Evolutionary conservation across 2,888 invertebrate genomes (phyloP).

Genomic region (Drosophila suboccidentalis): DNA sequence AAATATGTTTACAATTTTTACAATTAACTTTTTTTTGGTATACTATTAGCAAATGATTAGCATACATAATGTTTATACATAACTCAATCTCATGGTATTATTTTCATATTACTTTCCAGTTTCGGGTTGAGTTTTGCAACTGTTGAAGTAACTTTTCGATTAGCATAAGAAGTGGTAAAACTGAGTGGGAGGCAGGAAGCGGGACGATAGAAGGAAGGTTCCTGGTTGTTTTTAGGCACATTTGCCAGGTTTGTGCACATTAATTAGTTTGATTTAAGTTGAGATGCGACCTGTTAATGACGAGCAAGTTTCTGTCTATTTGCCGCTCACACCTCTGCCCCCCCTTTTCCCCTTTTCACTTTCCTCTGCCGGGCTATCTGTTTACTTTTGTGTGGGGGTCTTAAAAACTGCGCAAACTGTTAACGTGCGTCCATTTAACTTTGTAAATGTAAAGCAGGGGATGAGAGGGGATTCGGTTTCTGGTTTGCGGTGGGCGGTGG

Average conservation of each 20-base stretch:
- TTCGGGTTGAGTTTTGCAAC: slow-evolving; percentile 22
- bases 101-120: slow-evolving; percentile 8
- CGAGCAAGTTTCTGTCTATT: slow-evolving; percentile 47
- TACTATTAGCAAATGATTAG: not conserved
- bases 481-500: slow-evolving; percentile 43
- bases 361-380: slow-evolving; percentile 16
- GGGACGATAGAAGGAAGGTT: too few species aligned
- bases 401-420: slow-evolving; percentile 64
- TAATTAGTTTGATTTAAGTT: slow-evolving; percentile 78
- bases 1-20: not conserved
- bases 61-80: not conserved
- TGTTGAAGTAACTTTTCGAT: slow-evolving; percentile 40
- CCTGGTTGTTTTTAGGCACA: slow-evolving; percentile 47
- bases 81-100: not conserved
- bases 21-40: not conserved
- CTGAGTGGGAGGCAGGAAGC: not conserved
- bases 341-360: slow-evolving; percentile 5
- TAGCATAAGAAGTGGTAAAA: slow-evolving; percentile 18
- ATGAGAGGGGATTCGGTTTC: slow-evolving; percentile 31
- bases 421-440: slow-evolving; percentile 76
- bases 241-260: slow-evolving; percentile 62
- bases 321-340: slow-evolving; percentile 2
- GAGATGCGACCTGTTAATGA: slow-evolving; percentile 54
- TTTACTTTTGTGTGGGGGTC: slow-evolving; percentile 31
- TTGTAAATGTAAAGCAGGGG: slow-evolving; percentile 43